These are phyloP conservation scores for Palloptera scutellata DNA, from an alignment of 2,888 invertebrate species.

Conservation along the genomic window DNA sequence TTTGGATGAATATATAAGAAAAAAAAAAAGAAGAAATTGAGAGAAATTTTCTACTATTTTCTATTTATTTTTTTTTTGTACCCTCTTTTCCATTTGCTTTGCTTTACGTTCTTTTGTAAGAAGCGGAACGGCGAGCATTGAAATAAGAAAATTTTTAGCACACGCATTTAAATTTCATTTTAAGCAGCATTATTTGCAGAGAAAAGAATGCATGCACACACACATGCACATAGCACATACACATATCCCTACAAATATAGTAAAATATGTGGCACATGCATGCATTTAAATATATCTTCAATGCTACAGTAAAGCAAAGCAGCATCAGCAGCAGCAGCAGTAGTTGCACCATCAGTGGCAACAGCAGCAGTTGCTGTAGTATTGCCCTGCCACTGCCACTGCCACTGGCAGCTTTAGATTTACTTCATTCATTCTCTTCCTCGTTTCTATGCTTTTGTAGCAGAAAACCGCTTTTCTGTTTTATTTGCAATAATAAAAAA, in stretches of 20 bases:
- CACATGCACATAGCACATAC: slow-evolving; percentile 1
- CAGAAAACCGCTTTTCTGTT: too few species aligned
- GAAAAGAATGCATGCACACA: slow-evolving; percentile 17
- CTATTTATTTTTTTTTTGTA: slow-evolving; percentile 7
- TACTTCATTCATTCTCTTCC: neutral
- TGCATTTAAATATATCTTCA: slow-evolving; percentile 16
- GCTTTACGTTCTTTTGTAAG: neutral
- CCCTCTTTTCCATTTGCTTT: slow-evolving; percentile 13
- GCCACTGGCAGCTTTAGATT: neutral
- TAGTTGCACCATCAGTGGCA: too few species aligned
- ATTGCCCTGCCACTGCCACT: neutral
- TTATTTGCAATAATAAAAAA: too few species aligned
- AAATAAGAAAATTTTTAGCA: too few species aligned
- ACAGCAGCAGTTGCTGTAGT: neutral
- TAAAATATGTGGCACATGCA: slow-evolving; percentile 19
- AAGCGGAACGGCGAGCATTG: neutral
- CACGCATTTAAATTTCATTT: slow-evolving; percentile 35
- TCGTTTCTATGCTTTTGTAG: too few species aligned
- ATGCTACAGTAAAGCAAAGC: neutral
- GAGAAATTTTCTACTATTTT: neutral
- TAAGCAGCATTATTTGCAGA: slow-evolving; percentile 32
- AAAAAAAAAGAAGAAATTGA: too few species aligned
- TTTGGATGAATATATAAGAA: too few species aligned
- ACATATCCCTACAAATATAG: neutral
- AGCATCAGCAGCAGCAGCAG: neutral